phyloP scores from a whole-genome alignment of 2,888 invertebrate genomes.

The Thumatha senex region DNA sequence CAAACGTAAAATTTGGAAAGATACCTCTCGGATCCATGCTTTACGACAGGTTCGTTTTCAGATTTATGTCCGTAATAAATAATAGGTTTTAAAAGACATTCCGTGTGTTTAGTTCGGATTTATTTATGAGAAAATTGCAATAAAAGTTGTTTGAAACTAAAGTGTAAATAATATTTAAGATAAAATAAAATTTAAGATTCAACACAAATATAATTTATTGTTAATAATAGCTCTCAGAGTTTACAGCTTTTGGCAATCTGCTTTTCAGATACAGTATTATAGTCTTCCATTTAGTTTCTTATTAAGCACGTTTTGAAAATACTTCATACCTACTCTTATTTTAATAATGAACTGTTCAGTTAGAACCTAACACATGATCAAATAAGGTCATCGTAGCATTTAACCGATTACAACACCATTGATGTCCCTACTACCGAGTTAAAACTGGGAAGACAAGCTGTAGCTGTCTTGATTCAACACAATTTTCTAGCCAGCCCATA shows the following conservation, averaged over 20 bases:
- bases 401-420: too few species aligned
- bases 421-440: too few species aligned
- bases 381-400: too few species aligned
- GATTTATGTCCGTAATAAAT: constrained; percentile 36
- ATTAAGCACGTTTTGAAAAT: too few species aligned
- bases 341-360: too few species aligned
- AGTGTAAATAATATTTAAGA: not conserved
- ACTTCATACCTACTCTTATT: too few species aligned
- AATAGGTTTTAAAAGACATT: constrained; percentile 19
- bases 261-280: not conserved
- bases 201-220: constrained; percentile 1
- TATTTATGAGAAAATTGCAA: constrained; percentile 19
- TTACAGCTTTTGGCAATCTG: not conserved
- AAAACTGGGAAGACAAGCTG: too few species aligned
- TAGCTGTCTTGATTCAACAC: too few species aligned
- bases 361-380: too few species aligned
- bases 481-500: too few species aligned
- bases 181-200: not conserved
- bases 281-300: not conserved
- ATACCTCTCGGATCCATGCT: constrained; percentile 15
- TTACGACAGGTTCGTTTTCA: constrained; percentile 24
- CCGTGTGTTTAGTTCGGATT: constrained; percentile 22
- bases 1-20: constrained; percentile 20
- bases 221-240: not conserved
- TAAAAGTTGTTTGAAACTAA: not conserved